A percentile compares a stretch with the other conserved stretches of the same genome.
phyloP scores from a whole-genome alignment of 64 coral and sea anemone species.

The Cladopsammia gracilis region DNA sequence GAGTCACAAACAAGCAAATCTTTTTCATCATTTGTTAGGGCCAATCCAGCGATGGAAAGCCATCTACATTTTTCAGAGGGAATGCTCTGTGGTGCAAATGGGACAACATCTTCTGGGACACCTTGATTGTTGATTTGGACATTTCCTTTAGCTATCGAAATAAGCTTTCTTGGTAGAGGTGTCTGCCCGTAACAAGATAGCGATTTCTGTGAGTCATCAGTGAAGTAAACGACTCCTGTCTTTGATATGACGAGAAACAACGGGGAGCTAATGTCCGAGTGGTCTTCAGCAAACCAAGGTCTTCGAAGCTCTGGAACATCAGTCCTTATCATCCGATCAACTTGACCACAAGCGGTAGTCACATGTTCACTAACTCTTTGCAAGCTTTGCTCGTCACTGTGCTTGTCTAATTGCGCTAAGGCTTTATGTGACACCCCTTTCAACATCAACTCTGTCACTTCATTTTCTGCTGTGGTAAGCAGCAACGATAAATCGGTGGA shows the following conservation, averaged over 20 bases:
- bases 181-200: conserved; percentile 63
- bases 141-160: conserved; percentile 47
- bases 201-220: conserved; percentile 59
- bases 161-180: conserved; percentile 64
- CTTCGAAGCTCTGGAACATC: conserved; percentile 58
- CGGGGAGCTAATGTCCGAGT: conserved; percentile 24
- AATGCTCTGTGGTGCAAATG: conserved; percentile 63
- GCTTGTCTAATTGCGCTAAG: conserved; percentile 57
- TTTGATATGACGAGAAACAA: conserved; percentile 54
- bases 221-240: conserved; percentile 57
- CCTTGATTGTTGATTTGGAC: conserved; percentile 29
- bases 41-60: conserved; percentile 62
- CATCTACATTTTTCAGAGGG: conserved; percentile 36
- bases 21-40: conserved; percentile 64
- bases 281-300: conserved; percentile 64
- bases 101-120: conserved; percentile 44
- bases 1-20: conserved; percentile 62
- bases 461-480: conserved; percentile 53
- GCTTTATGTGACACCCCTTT: conserved; percentile 74
- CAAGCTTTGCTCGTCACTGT: conserved; percentile 36
- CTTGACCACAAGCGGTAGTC: conserved; percentile 59
- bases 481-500: conserved; percentile 70
- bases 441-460: conserved; percentile 59
- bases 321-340: conserved; percentile 59
- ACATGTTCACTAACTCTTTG: conserved; percentile 67